These are phyloP conservation scores for Apomyelois bistriatella DNA, from an alignment of 2,888 invertebrate species.

Conservation along the genomic window DNA sequence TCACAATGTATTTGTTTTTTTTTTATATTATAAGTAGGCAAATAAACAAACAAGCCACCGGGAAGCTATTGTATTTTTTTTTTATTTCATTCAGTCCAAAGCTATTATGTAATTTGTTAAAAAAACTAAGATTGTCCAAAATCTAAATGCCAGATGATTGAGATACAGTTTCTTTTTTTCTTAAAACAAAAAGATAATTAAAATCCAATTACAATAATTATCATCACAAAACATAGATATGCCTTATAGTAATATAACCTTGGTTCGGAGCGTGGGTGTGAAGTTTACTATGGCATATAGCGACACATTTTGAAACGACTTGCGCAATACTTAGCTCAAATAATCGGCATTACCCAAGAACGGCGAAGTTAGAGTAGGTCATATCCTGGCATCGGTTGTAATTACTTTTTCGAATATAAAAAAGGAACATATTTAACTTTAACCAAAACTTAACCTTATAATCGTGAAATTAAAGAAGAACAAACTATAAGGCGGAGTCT, in stretches of 20 bases:
- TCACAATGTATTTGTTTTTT: too few relatives aligned
- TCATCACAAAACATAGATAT: background rate
- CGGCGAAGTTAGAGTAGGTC: slow-evolving; percentile 11
- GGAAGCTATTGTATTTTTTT: too few relatives aligned
- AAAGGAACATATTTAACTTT: too few relatives aligned
- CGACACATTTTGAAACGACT: slow-evolving; percentile 51
- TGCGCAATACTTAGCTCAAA: slow-evolving; percentile 48
- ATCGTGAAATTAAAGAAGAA: too few relatives aligned
- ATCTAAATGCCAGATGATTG: too few relatives aligned
- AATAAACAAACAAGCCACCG: too few relatives aligned
- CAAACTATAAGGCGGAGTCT: too few relatives aligned
- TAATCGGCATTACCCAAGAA: slow-evolving; percentile 41
- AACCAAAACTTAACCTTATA: too few relatives aligned
- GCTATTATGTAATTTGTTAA: too few relatives aligned
- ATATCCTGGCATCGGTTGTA: slow-evolving; percentile 6
- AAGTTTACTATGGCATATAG: slow-evolving; percentile 31
- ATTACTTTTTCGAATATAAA: background rate
- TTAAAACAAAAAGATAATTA: background rate
- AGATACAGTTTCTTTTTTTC: background rate
- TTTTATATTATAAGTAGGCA: too few relatives aligned
- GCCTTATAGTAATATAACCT: slow-evolving; percentile 13
- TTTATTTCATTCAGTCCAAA: too few relatives aligned
- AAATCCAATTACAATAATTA: slow-evolving; percentile 2
- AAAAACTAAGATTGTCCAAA: too few relatives aligned
- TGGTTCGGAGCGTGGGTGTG: slow-evolving; percentile 46